Conservation (phyloP, 92 coral and sea anemone species). For the Pocillopora grandis region DNA sequence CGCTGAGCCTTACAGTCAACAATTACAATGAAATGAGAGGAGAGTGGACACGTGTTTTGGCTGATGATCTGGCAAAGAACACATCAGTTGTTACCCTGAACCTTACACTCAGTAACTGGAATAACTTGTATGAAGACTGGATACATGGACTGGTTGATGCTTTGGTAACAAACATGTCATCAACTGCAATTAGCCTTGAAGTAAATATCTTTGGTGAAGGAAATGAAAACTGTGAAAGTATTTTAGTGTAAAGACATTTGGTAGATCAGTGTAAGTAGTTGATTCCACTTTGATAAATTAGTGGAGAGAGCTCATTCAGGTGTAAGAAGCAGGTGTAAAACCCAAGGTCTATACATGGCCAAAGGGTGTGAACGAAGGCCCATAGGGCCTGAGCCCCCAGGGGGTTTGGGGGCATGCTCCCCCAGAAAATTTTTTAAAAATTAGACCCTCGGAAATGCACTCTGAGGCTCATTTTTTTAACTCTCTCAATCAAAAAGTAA, state of each 20-base stretch:
- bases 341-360: no score
- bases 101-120: background rate
- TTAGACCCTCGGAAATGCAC: no score
- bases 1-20: background rate
- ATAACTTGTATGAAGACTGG: no score
- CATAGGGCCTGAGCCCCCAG: no score
- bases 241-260: no score
- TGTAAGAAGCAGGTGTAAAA: background rate
- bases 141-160: background rate
- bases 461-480: no score
- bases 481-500: no score
- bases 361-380: no score
- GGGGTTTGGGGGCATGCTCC: background rate
- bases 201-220: no score
- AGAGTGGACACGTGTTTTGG: background rate
- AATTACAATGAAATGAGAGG: background rate
- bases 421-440: no score
- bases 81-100: background rate
- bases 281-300: rapidly evolving
- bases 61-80: background rate
- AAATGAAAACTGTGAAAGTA: no score
- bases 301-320: background rate
- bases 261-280: no score
- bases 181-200: background rate
- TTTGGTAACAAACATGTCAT: background rate